Evolutionary conservation across 2,797 vertebrate species (phyloP).

Genomic region (Prionace glauca): DNA sequence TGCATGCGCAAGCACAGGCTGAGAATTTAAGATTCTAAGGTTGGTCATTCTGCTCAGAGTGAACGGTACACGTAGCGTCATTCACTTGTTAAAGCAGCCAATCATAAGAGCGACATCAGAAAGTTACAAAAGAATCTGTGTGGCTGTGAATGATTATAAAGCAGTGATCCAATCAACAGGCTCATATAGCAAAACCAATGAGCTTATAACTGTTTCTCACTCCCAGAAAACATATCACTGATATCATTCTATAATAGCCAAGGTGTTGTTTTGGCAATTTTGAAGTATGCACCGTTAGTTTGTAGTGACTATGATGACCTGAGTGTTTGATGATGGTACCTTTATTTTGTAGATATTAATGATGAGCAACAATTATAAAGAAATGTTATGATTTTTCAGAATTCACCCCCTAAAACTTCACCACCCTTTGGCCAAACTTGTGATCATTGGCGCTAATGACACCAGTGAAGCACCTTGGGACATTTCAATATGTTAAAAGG

Average conservation of each 20-base stretch:
- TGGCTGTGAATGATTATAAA: not conserved
- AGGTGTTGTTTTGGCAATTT: not conserved
- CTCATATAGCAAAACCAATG: not conserved
- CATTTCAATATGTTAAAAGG: not conserved
- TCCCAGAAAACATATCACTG: not conserved
- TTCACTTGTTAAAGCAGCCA: not conserved
- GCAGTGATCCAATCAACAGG: not conserved
- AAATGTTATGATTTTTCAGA: not conserved
- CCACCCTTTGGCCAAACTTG: not conserved
- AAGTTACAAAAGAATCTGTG: not conserved
- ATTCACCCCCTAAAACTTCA: not conserved
- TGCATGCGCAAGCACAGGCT: not conserved
- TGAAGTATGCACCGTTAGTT: not conserved
- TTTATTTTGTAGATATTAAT: not conserved
- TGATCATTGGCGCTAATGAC: not conserved
- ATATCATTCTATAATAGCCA: not conserved
- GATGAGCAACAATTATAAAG: not conserved
- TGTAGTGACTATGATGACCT: not conserved
- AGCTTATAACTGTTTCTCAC: not conserved
- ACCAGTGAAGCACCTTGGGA: not conserved
- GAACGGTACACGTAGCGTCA: not conserved
- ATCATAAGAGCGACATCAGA: not conserved
- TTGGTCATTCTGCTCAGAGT: not conserved
- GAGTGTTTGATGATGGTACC: not conserved
- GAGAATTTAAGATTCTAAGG: not conserved